A percentile compares a stretch with the other conserved stretches of the same genome.
phyloP scores from a whole-genome alignment of 1,140 invertebrate genomes.

The Drosophila virilis region DNA sequence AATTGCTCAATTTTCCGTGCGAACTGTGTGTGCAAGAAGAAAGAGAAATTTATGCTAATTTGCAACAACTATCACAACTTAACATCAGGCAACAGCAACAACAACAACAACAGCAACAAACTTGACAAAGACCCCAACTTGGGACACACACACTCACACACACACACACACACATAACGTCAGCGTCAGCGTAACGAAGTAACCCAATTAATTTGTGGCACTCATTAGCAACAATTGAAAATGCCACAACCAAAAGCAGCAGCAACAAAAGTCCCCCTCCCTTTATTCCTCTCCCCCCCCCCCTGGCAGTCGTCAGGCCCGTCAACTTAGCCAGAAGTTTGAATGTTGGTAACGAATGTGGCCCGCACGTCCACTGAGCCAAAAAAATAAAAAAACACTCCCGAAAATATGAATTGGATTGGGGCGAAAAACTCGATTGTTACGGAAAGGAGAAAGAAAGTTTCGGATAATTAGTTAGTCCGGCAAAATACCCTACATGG shows the following conservation, averaged over 20 bases:
- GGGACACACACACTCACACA: background rate
- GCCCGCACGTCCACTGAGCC: background rate
- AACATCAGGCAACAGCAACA: slow-evolving; percentile 45
- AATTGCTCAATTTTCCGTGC: slow-evolving; percentile 81
- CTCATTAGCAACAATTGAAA: slow-evolving; percentile 82
- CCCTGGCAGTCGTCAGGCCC: slow-evolving; percentile 33
- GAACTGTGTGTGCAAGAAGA: slow-evolving; percentile 48
- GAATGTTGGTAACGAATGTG: slow-evolving; percentile 56
- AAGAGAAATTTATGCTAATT: slow-evolving; percentile 81
- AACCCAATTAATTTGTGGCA: slow-evolving; percentile 83
- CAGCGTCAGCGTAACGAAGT: slow-evolving; percentile 76
- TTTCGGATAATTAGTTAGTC: slow-evolving; percentile 1
- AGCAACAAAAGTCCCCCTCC: slow-evolving; percentile 5
- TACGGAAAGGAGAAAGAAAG: background rate
- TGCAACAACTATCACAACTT: slow-evolving; percentile 69
- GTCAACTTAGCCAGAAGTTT: slow-evolving; percentile 60
- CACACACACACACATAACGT: background rate
- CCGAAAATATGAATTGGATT: slow-evolving; percentile 27
- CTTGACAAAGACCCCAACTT: slow-evolving; percentile 6
- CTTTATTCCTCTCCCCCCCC: background rate
- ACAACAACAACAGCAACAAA: slow-evolving; percentile 15
- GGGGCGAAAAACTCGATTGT: slow-evolving; percentile 3
- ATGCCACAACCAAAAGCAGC: slow-evolving; percentile 55
- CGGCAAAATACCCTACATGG: background rate
- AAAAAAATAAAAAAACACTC: slow-evolving; percentile 17